Conservation (phyloP, 2,113 vertebrate species). For the Argyrosomus japonicus region DNA sequence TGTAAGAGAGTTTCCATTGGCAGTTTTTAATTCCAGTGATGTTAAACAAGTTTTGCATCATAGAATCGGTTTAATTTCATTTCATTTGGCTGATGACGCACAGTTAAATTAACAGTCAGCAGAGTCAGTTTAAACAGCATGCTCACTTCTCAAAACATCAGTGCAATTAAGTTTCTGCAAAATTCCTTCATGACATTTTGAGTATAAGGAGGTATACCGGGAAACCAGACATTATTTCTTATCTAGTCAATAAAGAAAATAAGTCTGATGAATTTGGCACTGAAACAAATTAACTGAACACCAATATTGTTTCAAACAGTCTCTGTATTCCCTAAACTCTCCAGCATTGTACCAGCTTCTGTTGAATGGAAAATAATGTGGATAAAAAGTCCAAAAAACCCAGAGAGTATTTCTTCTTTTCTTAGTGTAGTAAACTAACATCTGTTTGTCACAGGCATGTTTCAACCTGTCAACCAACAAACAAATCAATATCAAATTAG, state of each 20-base stretch:
- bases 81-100: neutral
- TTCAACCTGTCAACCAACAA: too few species aligned
- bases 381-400: neutral
- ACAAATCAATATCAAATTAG: too few species aligned
- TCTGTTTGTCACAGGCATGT: neutral
- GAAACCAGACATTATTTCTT: neutral
- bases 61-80: neutral
- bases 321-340: neutral
- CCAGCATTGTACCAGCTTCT: neutral
- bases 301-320: neutral
- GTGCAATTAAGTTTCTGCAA: neutral
- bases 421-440: neutral
- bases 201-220: neutral
- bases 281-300: neutral
- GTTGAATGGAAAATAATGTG: neutral
- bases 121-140: slow-evolving; percentile 8
- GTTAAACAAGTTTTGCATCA: neutral
- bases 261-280: neutral
- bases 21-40: neutral
- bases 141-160: neutral
- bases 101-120: neutral
- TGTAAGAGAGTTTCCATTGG: neutral
- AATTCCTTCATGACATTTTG: neutral
- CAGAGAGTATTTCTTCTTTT: neutral
- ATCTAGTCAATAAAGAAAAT: neutral